Evolutionary conservation across 1,140 invertebrate species (phyloP).

Genomic region (Orchestia grillus): DNA sequence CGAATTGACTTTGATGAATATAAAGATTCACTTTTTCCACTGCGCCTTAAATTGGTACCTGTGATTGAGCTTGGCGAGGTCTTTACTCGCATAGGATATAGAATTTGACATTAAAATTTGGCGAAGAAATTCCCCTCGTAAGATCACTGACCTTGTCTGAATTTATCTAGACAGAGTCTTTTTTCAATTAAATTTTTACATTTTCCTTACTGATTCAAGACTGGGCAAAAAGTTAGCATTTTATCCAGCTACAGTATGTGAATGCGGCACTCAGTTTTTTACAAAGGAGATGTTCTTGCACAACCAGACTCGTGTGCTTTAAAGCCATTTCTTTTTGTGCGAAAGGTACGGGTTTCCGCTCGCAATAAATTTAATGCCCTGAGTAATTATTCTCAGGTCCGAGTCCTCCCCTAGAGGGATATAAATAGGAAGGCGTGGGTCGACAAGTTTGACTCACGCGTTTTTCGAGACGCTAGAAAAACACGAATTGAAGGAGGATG

Average conservation of each 20-base stretch:
- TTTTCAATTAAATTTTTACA: background rate
- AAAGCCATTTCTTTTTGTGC: background rate
- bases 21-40: background rate
- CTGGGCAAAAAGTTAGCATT: too few relatives aligned
- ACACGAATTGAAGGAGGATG: background rate
- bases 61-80: background rate
- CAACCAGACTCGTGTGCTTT: background rate
- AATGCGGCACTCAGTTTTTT: too few relatives aligned
- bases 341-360: background rate
- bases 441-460: background rate
- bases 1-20: background rate
- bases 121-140: background rate
- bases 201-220: background rate
- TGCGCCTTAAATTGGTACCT: background rate
- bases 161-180: background rate
- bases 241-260: too few relatives aligned
- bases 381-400: background rate
- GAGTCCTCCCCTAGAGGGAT: background rate
- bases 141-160: background rate
- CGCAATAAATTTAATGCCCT: background rate
- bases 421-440: background rate
- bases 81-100: background rate
- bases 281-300: background rate
- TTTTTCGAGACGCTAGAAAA: background rate
- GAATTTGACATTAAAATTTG: background rate